Evolutionary conservation across 2,113 vertebrate species (phyloP).

Genomic region (Chamaea fasciata): DNA sequence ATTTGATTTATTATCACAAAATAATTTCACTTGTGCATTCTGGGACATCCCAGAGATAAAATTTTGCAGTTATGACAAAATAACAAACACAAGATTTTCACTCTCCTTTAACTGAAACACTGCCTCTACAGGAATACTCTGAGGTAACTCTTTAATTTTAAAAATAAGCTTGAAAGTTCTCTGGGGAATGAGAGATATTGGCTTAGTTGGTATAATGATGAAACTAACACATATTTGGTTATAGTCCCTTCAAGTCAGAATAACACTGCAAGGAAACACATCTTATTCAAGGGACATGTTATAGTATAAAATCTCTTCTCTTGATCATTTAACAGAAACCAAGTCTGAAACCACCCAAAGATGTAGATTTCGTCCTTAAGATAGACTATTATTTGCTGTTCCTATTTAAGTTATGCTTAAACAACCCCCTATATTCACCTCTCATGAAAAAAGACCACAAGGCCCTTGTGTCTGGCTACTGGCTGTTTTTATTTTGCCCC

Average conservation of each 20-base stretch:
- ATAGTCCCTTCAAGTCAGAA: not conserved
- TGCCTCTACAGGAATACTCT: not conserved
- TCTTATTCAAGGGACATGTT: not conserved
- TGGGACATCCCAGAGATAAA: not conserved
- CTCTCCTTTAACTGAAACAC: not conserved
- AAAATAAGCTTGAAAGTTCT: not conserved
- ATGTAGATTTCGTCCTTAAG: not conserved
- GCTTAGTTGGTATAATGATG: not conserved
- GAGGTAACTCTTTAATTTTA: not conserved
- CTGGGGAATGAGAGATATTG: not conserved
- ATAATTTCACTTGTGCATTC: not conserved
- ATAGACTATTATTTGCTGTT: not conserved
- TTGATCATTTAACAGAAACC: not conserved
- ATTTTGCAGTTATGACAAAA: not conserved
- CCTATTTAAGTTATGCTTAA: not conserved
- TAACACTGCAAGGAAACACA: not conserved
- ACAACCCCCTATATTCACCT: not conserved
- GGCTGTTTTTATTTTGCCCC: not conserved
- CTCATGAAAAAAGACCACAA: not conserved
- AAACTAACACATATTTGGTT: not conserved
- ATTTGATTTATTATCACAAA: not conserved
- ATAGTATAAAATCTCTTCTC: not conserved
- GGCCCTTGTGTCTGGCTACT: not conserved
- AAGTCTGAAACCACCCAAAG: not conserved
- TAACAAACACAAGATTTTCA: not conserved